Evolutionary conservation across 2,888 invertebrate species (phyloP).

Genomic region (Eucera pruinosa): DNA sequence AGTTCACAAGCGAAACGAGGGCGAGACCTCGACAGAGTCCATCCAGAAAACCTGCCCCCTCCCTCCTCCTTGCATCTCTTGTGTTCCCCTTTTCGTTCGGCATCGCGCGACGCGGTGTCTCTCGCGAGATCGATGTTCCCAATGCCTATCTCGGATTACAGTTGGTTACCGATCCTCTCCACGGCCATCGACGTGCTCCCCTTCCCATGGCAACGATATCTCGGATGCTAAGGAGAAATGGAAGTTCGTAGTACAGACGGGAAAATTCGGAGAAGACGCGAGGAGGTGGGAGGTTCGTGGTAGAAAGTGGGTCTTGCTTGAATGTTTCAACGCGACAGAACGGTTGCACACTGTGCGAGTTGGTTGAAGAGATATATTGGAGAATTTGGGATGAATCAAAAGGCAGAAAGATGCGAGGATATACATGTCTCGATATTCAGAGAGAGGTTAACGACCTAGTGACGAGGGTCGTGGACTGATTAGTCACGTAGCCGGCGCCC

Average conservation of each 20-base stretch:
- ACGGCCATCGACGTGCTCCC: neutral
- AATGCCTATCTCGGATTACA: constrained; percentile 56
- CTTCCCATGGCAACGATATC: too few relatives aligned
- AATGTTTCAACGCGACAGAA: too few relatives aligned
- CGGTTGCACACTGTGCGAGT: too few relatives aligned
- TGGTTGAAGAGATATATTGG: neutral
- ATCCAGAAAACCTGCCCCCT: constrained; percentile 44
- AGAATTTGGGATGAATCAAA: neutral
- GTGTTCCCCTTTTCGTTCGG: neutral
- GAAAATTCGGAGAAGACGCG: neutral
- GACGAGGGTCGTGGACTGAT: constrained; percentile 67
- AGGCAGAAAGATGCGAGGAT: constrained; percentile 3
- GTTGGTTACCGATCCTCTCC: constrained; percentile 50
- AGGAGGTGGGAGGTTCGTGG: too few relatives aligned
- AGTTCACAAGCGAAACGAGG: constrained; percentile 66
- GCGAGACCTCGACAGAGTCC: constrained; percentile 66
- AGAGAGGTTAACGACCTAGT: constrained; percentile 61
- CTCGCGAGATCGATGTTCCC: constrained; percentile 16
- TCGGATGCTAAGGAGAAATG: too few relatives aligned
- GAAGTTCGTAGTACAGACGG: neutral
- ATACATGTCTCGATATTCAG: constrained; percentile 47
- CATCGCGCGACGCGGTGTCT: neutral
- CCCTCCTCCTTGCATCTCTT: neutral
- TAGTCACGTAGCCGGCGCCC: constrained; percentile 67
- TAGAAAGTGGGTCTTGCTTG: constrained; percentile 14